Conservation (phyloP, 2,797 vertebrate species). For the Pangasius mekongensis region DNA sequence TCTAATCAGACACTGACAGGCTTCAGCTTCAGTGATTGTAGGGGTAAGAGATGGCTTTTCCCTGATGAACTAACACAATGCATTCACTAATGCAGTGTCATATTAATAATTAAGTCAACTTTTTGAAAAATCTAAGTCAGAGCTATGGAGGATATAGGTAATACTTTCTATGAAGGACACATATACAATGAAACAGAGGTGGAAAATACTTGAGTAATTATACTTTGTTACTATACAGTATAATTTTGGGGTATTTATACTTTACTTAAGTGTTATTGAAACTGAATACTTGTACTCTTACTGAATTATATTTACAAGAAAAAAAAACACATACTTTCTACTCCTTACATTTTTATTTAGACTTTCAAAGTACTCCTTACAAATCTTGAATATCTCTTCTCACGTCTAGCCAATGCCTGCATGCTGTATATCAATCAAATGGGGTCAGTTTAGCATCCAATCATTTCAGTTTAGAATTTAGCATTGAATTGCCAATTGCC, state of each 20-base stretch:
- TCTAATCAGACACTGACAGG: conserved; percentile 36
- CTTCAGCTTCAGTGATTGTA: not conserved
- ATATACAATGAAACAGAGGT: not conserved
- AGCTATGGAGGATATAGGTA: not conserved
- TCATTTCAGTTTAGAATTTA: no score
- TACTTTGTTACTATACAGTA: not conserved
- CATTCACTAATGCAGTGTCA: not conserved
- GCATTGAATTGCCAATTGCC: no score
- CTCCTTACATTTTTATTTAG: not conserved
- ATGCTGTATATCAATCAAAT: no score
- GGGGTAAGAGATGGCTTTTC: not conserved
- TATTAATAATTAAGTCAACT: not conserved
- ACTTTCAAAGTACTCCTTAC: not conserved
- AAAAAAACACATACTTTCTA: not conserved
- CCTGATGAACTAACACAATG: not conserved
- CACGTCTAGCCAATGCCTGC: no score
- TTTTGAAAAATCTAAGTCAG: not conserved
- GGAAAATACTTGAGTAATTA: not conserved
- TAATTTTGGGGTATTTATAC: not conserved
- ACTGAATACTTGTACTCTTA: no score
- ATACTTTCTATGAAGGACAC: not conserved
- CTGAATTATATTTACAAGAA: no score
- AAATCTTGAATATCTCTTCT: not conserved
- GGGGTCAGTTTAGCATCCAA: no score
- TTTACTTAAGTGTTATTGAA: not conserved